Percentiles rank a stretch among this genome's conserved stretches.
Conservation (phyloP, 2,888 invertebrate species). For the Orchesellides sinensis region DNA sequence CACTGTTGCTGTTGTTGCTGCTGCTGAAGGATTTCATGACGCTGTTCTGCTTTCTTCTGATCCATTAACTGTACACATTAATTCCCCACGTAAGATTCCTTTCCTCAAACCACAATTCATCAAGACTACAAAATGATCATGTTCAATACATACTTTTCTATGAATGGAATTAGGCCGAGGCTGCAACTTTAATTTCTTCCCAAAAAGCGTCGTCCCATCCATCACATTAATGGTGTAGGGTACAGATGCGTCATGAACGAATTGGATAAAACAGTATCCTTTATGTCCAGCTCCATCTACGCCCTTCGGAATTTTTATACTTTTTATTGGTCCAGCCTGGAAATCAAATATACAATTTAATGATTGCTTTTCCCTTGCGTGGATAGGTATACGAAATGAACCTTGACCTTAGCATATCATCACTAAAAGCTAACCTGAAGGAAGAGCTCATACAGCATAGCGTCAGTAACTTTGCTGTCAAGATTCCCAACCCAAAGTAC, state of each 20-base stretch:
- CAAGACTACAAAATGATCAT: no score
- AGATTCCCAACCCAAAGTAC: constrained; percentile 74
- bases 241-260: constrained; percentile 73
- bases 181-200: constrained; percentile 73
- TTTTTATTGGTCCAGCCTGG: constrained; percentile 74
- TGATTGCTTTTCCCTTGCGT: background rate
- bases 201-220: constrained; percentile 74
- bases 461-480: constrained; percentile 74
- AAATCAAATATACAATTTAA: constrained; percentile 26
- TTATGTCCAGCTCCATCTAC: constrained; percentile 73
- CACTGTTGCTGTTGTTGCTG: constrained; percentile 67
- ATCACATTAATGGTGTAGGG: constrained; percentile 74
- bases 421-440: constrained; percentile 67
- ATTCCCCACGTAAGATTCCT: no score
- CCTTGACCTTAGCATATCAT: background rate
- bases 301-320: constrained; percentile 74
- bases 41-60: constrained; percentile 72
- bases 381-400: background rate
- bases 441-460: constrained; percentile 74
- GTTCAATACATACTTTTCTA: constrained; percentile 70
- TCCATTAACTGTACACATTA: constrained; percentile 74
- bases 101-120: no score
- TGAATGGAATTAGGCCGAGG: constrained; percentile 74
- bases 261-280: constrained; percentile 73
- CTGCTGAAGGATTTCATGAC: constrained; percentile 65